Conservation (phyloP, 1,140 invertebrate species). For the Meloidogyne chitwoodi region DNA sequence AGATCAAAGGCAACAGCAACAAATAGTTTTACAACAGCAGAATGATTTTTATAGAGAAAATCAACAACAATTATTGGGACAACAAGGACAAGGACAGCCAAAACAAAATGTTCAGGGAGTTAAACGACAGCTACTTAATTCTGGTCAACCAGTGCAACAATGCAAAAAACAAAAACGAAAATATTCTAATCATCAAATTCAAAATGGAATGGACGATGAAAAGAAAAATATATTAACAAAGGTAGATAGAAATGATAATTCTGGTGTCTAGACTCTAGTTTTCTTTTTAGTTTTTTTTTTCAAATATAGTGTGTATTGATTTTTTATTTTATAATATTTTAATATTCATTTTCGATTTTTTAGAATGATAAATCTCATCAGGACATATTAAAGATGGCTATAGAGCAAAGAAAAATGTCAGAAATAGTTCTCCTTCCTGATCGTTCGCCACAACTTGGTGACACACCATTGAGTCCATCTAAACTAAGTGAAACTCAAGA, state of each 20-base stretch:
- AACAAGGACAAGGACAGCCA: background rate
- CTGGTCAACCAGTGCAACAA: background rate
- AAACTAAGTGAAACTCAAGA: constrained; percentile 20
- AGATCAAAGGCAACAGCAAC: background rate
- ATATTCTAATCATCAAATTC: background rate
- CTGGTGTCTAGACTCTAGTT: no score
- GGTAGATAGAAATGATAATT: background rate
- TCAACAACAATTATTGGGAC: background rate
- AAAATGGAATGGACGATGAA: background rate
- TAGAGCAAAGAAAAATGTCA: constrained; percentile 6
- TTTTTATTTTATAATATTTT: no score
- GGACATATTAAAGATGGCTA: background rate
- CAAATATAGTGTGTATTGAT: no score
- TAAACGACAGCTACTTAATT: background rate
- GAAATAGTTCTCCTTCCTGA: constrained; percentile 12
- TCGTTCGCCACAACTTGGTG: constrained; percentile 21
- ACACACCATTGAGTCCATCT: constrained; percentile 19
- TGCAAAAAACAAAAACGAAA: background rate
- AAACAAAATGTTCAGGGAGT: background rate
- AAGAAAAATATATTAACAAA: background rate
- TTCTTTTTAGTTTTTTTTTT: no score
- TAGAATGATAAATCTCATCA: background rate
- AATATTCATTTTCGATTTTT: background rate
- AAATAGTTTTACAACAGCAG: background rate
- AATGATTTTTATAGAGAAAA: background rate